A percentile compares a stretch with the other conserved stretches of the same genome.
Evolutionary conservation across 2,888 invertebrate species (phyloP).

Genomic region (Himalopsyche tibetana): DNA sequence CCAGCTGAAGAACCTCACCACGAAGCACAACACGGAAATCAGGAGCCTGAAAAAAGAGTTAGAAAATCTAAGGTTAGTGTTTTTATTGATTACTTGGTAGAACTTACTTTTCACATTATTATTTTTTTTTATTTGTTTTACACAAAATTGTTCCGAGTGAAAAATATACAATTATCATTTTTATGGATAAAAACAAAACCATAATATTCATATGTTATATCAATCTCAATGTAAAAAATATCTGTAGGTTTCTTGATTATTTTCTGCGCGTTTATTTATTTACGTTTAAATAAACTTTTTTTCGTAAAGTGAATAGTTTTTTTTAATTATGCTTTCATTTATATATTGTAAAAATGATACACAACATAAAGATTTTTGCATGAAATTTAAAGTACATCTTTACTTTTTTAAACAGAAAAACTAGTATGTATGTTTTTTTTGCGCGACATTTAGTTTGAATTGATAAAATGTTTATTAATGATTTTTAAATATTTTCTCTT

Average conservation of each 20-base stretch:
- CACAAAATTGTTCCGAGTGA: too few relatives aligned
- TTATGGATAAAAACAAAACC: background rate
- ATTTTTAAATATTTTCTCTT: background rate
- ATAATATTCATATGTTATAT: background rate
- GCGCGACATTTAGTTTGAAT: background rate
- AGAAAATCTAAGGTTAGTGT: conserved; percentile 7
- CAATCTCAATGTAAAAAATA: background rate
- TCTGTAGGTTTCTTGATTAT: background rate
- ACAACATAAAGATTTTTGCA: background rate
- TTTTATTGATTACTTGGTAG: background rate
- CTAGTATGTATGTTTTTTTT: background rate
- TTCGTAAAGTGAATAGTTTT: background rate
- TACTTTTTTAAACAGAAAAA: background rate
- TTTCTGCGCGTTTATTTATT: conserved; percentile 6
- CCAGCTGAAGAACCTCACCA: background rate
- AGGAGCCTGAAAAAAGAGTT: background rate
- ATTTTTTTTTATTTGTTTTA: too few relatives aligned
- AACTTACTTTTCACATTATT: too few relatives aligned
- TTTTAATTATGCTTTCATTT: background rate
- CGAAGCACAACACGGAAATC: background rate
- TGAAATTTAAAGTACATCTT: background rate
- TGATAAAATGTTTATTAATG: background rate
- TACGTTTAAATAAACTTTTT: background rate
- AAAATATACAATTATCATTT: too few relatives aligned
- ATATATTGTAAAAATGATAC: background rate